These are phyloP conservation scores for Monarcha castaneiventris DNA, from an alignment of 2,113 vertebrate species.

Conservation along the genomic window DNA sequence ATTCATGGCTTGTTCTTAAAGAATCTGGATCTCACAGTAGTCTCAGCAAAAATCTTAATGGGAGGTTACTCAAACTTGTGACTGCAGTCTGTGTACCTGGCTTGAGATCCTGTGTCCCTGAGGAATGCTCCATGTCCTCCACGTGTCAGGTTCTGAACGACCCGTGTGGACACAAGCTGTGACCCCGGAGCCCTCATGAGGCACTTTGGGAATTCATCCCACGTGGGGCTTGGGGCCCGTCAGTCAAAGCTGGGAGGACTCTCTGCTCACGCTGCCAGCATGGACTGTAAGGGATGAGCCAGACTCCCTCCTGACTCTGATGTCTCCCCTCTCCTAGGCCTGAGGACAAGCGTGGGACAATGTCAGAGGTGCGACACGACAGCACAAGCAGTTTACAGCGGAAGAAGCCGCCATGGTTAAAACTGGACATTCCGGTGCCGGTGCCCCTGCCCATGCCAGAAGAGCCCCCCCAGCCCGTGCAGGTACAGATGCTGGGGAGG, in stretches of 20 bases:
- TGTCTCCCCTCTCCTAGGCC: conserved; percentile 63
- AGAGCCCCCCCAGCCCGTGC: conserved; percentile 77
- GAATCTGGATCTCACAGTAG: background rate
- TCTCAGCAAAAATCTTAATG: conserved; percentile 20
- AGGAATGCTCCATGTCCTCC: rapidly evolving
- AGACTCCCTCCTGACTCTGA: background rate
- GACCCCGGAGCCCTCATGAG: background rate
- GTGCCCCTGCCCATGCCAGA: conserved; percentile 74
- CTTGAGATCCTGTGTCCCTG: background rate
- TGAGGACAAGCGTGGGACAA: conserved; percentile 72
- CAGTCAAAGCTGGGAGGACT: background rate
- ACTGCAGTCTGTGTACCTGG: background rate
- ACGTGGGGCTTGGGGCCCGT: rapidly evolving
- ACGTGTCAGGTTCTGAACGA: background rate
- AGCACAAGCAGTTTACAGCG: conserved; percentile 96
- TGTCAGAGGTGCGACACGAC: conserved; percentile 87
- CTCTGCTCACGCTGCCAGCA: background rate
- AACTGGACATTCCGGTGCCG: conserved; percentile 91
- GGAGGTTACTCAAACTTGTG: background rate
- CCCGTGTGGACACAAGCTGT: rapidly evolving
- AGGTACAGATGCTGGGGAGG: conserved; percentile 70
- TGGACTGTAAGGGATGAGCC: rapidly evolving
- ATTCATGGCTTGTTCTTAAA: background rate
- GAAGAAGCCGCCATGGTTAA: conserved; percentile 97
- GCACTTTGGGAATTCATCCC: background rate